These are phyloP conservation scores for Sitobion miscanthi DNA, from an alignment of 1,140 invertebrate genomes.

Conservation along the genomic window DNA sequence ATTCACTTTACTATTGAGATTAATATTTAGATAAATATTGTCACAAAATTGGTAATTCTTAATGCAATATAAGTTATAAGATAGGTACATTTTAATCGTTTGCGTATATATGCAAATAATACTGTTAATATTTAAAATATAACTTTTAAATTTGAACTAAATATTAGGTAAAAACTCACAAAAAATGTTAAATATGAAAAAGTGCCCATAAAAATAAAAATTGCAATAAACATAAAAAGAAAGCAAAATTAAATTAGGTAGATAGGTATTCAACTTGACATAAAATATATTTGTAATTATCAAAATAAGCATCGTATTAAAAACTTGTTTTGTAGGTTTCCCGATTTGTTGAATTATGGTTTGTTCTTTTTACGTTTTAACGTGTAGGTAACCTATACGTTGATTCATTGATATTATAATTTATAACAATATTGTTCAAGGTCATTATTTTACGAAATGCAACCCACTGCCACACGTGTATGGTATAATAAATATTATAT, in stretches of 20 bases:
- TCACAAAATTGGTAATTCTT: too few relatives aligned
- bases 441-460: neutral
- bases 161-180: too few relatives aligned
- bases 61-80: too few relatives aligned
- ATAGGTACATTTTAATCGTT: neutral
- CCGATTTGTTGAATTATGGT: neutral
- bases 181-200: too few relatives aligned
- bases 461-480: neutral
- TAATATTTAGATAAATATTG: too few relatives aligned
- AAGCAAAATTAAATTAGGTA: neutral
- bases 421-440: neutral
- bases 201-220: too few relatives aligned
- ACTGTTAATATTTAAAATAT: too few relatives aligned
- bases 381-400: neutral
- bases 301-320: neutral
- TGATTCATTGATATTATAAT: neutral
- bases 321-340: neutral
- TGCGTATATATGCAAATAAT: too few relatives aligned
- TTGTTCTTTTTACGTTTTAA: neutral
- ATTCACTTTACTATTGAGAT: too few relatives aligned
- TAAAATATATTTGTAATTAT: neutral
- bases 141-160: too few relatives aligned
- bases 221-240: neutral
- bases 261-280: neutral
- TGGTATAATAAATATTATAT: neutral